Base-by-base conservation (phyloP, 2,888 invertebrate genomes). In the Pocota personata region DNA sequence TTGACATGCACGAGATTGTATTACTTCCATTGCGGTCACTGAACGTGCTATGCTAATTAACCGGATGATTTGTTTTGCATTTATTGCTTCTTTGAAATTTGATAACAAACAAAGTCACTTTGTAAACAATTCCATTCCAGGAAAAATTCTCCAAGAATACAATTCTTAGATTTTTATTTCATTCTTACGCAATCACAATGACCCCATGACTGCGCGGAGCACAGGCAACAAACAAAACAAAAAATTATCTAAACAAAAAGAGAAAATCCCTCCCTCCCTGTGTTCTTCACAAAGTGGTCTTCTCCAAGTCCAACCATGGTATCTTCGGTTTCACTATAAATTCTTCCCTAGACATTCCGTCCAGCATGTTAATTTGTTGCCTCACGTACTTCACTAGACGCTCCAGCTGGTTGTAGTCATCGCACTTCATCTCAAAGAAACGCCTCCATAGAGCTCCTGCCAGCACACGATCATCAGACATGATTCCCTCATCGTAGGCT, bases 391-490 rank as follows among this genome's bases (percentile, higher is more conserved):
- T 94, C 0, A 98, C 94, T 89, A 97, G 92, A 67, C 92, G 93
- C 89, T 97, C 97, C 79, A 98, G 89, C 79, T 94, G 90, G 87
- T 94, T 93, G 12, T 95, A 95, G 89, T 95, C 94, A n/a, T 94
- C 93, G 89, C 95, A 94, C 46, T 94, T 93, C 88, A 94, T 93
- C 88, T 94, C 94, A 89, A 97, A 97, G 90, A 98, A 95, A 87
- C 97, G 94, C 88, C 97, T 94, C 98, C 98, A 98, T 12, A 98
- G 89, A 0, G 97, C 97, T 21, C 95, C 95, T 32, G 98, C 97
- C 87, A 98, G 91, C 5, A 95, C 93, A 89, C 93, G 94, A 90
- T 98, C 98, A 90, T 96, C 95, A 12, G 94, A 93, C 88, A 95
- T 93, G 14, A 98, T 92, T 2, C 98, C 98, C 93, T 98, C 98